Percentiles rank a stretch among this genome's conserved stretches.
These are phyloP conservation scores for Rosalia funebris DNA, from an alignment of 2,888 invertebrate species.

Conservation along the genomic window DNA sequence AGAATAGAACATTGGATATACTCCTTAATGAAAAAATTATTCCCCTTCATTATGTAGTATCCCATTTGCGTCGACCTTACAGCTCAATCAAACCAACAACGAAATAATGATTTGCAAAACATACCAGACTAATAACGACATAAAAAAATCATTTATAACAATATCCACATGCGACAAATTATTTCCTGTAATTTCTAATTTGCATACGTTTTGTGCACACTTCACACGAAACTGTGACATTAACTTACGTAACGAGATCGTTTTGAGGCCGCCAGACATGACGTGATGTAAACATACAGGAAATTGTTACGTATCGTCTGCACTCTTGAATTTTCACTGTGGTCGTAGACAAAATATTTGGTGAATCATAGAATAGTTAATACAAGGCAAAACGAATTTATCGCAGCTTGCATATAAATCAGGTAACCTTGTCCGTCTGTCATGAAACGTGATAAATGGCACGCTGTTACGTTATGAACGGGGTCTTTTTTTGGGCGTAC, in stretches of 20 bases:
- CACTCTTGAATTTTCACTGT: constrained; percentile 6
- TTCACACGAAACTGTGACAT: constrained; percentile 10
- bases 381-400: constrained; percentile 13
- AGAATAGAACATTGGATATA: too few relatives aligned
- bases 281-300: constrained; percentile 14
- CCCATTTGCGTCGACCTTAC: too few relatives aligned
- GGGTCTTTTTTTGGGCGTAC: background rate
- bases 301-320: constrained; percentile 25
- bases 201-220: constrained; percentile 16
- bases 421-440: constrained; percentile 22
- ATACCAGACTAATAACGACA: constrained; percentile 4
- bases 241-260: constrained; percentile 23
- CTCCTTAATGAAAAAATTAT: too few relatives aligned
- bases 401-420: constrained; percentile 14
- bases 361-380: constrained; percentile 18
- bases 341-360: constrained; percentile 21
- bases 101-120: background rate
- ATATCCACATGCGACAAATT: constrained; percentile 6
- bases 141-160: constrained; percentile 23
- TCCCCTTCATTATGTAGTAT: too few relatives aligned
- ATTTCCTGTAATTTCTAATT: constrained; percentile 29
- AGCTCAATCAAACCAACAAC: too few relatives aligned
- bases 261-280: constrained; percentile 13
- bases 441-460: constrained; percentile 22
- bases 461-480: constrained; percentile 12